Conservation (phyloP, 2,113 vertebrate genomes). For the Lepisosteus osseus region DNA sequence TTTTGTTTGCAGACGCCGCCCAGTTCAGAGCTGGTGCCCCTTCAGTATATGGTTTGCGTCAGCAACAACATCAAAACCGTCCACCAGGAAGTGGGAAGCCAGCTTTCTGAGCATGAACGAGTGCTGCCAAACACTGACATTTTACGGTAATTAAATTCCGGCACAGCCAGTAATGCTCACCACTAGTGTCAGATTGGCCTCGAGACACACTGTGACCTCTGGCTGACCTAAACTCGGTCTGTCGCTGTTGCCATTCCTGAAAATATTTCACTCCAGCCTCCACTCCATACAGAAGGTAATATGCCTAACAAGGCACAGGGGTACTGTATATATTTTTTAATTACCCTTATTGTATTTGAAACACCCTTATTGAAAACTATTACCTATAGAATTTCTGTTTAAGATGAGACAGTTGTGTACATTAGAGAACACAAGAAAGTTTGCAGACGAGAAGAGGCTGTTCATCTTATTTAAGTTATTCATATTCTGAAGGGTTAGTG, state of each 20-base stretch:
- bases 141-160: conserved; percentile 57
- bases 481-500: too few species aligned
- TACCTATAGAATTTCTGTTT: too few species aligned
- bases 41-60: conserved; percentile 77
- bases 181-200: background rate
- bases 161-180: background rate
- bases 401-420: too few species aligned
- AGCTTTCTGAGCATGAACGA: conserved; percentile 46
- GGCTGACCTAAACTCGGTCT: background rate
- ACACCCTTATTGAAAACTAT: too few species aligned
- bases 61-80: conserved; percentile 61
- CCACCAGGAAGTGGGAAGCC: conserved; percentile 54
- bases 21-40: conserved; percentile 53
- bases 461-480: too few species aligned
- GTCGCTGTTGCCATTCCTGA: background rate
- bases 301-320: too few species aligned
- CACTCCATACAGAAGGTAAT: too few species aligned
- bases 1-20: conserved; percentile 74
- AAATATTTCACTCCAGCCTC: too few species aligned
- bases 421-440: too few species aligned
- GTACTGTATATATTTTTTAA: too few species aligned
- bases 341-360: too few species aligned
- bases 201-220: background rate
- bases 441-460: too few species aligned
- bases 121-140: conserved; percentile 61